Evolutionary conservation across 2,888 invertebrate genomes (phyloP), one percentile per base, ranked within the genome.

Genomic region (Agriopis marginaria): DNA sequence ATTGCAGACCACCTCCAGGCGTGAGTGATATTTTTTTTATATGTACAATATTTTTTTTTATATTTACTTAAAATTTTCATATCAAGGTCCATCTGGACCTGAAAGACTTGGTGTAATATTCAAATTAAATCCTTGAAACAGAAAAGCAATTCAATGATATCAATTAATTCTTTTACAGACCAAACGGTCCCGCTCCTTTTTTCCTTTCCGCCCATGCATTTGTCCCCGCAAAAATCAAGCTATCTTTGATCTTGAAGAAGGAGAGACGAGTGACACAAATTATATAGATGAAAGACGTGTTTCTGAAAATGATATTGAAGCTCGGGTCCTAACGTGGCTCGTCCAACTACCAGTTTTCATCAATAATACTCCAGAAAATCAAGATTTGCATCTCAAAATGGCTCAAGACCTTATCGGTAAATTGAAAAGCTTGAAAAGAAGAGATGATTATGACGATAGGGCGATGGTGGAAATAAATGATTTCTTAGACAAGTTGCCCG

Each of bases 331-430:
- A 8, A 7, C 12, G 8, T 62, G 62, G 62, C 42, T 53, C 1
- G 40, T 10, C 8, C 5, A 53, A 44, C 44, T 53, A 3, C 53
- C 62, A 5, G 53, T 51, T 0, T 53, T n/a, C n/a, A 12, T 11
- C 5, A 8, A 62, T 9, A 62, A 44, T 44, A 53, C 44, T 1
- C 9, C 50, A 32, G 62, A 62, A 62, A 51, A 62, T n/a, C 51
- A 62, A 53, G 9, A 40, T 0, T 7, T 12, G 4, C 9, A 40
- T 11, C 23, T 42, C 8, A 14, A 53, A 42, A 62, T 62, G 62
- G 44, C 53, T 9, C 51, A 7, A 12, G 44, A 53, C 7, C 23
- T 62, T 8, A 44, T 23, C 6, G 44, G 12, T 42, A 42, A 51
- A 9, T n/a, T 62, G 7, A 62, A 17, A 17, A n/a, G 11, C 8